Evolutionary conservation across 2,797 vertebrate species (phyloP).

Genomic region (Coranthus polyacanthus): DNA sequence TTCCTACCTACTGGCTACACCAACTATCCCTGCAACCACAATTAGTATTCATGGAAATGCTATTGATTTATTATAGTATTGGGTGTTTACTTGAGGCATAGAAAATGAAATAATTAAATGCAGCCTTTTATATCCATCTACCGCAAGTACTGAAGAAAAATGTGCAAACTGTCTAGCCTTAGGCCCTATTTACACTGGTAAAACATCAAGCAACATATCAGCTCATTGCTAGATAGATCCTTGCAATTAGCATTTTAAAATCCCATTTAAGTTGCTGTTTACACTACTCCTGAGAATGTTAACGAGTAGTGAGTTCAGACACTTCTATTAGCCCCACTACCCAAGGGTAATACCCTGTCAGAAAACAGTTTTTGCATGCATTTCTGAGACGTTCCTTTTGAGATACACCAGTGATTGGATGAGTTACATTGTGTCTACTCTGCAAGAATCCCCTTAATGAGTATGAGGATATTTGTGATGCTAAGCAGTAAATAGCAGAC

Average conservation of each 20-base stretch:
- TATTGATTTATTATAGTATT: constrained; percentile 73
- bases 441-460: neutral
- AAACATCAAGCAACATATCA: constrained; percentile 55
- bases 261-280: constrained; percentile 62
- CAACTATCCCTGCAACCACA: constrained; percentile 68
- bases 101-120: constrained; percentile 61
- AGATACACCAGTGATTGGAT: constrained; percentile 10
- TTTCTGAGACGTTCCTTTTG: constrained; percentile 28
- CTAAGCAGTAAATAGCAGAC: neutral
- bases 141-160: constrained; percentile 54
- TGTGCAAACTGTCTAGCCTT: constrained; percentile 51
- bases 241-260: constrained; percentile 64
- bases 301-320: constrained; percentile 46
- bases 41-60: constrained; percentile 81
- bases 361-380: constrained; percentile 18
- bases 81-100: constrained; percentile 53
- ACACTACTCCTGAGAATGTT: constrained; percentile 53
- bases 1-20: constrained; percentile 58
- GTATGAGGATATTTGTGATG: constrained; percentile 11
- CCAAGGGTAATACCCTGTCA: constrained; percentile 36
- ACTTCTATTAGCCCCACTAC: constrained; percentile 44
- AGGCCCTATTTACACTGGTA: constrained; percentile 59
- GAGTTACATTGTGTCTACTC: constrained; percentile 1
- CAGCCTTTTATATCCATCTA: constrained; percentile 52
- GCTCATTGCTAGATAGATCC: constrained; percentile 53